These are phyloP conservation scores for Sandelia bainsii DNA, from an alignment of 2,797 vertebrate genomes.

Conservation along the genomic window DNA sequence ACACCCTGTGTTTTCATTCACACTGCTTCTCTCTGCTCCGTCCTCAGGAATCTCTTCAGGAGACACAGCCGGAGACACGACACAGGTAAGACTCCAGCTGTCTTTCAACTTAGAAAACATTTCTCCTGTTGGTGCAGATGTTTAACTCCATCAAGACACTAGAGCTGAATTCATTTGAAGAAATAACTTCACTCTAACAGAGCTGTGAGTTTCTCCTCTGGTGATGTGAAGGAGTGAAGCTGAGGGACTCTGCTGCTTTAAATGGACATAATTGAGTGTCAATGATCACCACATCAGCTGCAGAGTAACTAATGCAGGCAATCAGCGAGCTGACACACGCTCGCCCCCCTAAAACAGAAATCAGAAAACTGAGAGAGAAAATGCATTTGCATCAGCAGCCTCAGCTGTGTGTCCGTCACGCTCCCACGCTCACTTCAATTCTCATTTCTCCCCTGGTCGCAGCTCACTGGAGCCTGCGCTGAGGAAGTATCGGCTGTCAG, in stretches of 20 bases:
- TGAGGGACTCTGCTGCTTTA: constrained; percentile 66
- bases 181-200: constrained; percentile 14
- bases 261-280: constrained; percentile 69
- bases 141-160: background rate
- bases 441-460: constrained; percentile 77
- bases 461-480: constrained; percentile 74
- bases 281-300: constrained; percentile 68
- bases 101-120: accelerated
- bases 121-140: background rate
- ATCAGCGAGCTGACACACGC: constrained; percentile 40
- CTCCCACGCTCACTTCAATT: constrained; percentile 78
- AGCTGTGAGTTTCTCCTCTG: constrained; percentile 14
- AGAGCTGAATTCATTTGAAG: accelerated
- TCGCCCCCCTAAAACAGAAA: constrained; percentile 5
- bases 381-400: constrained; percentile 51
- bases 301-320: constrained; percentile 59
- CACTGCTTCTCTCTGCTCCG: constrained; percentile 27
- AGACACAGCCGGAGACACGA: constrained; percentile 27
- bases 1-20: constrained; percentile 45
- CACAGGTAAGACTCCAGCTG: constrained; percentile 55
- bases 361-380: background rate
- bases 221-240: constrained; percentile 11
- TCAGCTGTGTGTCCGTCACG: constrained; percentile 85
- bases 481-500: constrained; percentile 74
- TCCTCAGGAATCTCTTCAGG: constrained; percentile 51